Evolutionary conservation across 2,888 invertebrate genomes (phyloP).

Genomic region (Eumacrocentrus americanus): DNA sequence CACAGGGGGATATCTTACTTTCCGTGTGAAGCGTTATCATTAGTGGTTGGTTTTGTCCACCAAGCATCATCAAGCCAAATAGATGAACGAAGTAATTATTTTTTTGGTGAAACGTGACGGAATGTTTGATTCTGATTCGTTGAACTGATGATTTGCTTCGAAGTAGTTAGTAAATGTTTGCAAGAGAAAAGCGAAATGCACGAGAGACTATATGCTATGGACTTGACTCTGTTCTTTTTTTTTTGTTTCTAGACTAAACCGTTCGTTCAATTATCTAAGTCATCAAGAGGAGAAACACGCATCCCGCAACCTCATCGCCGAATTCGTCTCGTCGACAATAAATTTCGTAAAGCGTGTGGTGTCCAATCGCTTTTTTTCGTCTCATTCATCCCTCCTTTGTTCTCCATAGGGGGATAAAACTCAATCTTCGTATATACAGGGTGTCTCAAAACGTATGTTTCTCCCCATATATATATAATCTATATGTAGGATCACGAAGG

Average conservation of each 20-base stretch:
- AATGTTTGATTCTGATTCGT: neutral
- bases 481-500: too few species aligned
- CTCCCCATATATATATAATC: neutral
- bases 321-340: neutral
- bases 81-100: neutral
- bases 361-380: neutral
- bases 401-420: neutral
- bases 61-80: constrained; percentile 11
- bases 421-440: neutral
- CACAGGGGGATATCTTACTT: neutral
- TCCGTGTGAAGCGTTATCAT: neutral
- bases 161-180: constrained; percentile 3
- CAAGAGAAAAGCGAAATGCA: neutral
- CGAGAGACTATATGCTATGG: neutral
- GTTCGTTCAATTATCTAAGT: too few species aligned
- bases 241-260: too few species aligned
- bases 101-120: neutral
- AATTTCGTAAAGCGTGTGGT: constrained; percentile 1
- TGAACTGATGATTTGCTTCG: neutral
- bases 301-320: constrained; percentile 10
- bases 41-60: constrained; percentile 1
- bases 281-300: neutral
- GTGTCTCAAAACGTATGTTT: neutral
- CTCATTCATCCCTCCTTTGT: neutral
- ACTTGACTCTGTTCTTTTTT: too few species aligned